Evolutionary conservation across 2,888 invertebrate species (phyloP).

Genomic region (Emmelina monodactyla): DNA sequence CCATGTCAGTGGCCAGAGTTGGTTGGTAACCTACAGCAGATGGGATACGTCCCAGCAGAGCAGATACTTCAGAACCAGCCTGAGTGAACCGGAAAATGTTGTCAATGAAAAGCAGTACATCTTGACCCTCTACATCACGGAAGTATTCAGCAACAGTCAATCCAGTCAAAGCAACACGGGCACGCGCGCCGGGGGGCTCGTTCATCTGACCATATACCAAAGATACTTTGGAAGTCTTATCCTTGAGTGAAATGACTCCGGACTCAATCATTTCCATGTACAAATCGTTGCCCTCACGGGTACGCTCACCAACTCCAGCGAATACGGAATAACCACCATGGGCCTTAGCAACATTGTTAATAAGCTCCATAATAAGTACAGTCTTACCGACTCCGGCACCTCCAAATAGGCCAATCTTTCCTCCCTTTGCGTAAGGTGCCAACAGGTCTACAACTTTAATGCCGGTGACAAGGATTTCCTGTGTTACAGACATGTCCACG

Average conservation of each 20-base stretch:
- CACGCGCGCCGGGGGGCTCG: slow-evolving; percentile 95
- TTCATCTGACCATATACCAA: slow-evolving; percentile 98
- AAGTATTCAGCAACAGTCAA: slow-evolving; percentile 95
- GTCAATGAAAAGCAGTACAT: slow-evolving; percentile 94
- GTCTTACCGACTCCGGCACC: slow-evolving; percentile 97
- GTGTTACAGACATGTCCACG: slow-evolving; percentile 90
- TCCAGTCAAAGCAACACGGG: slow-evolving; percentile 92
- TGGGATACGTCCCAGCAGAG: slow-evolving; percentile 93
- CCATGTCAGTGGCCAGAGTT: slow-evolving; percentile 96
- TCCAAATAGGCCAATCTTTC: slow-evolving; percentile 93
- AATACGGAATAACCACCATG: slow-evolving; percentile 98
- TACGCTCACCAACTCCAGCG: slow-evolving; percentile 94
- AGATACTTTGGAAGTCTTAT: slow-evolving; percentile 90
- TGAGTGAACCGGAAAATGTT: slow-evolving; percentile 96
- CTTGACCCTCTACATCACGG: slow-evolving; percentile 94
- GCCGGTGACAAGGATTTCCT: slow-evolving; percentile 91
- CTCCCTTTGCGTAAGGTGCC: slow-evolving; percentile 94
- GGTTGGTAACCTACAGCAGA: slow-evolving; percentile 97
- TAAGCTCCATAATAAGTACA: slow-evolving; percentile 95
- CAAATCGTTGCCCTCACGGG: slow-evolving; percentile 95
- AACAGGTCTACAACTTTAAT: slow-evolving; percentile 94
- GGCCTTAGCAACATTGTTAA: slow-evolving; percentile 95
- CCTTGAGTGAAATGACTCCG: slow-evolving; percentile 89
- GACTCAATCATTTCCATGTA: slow-evolving; percentile 97
- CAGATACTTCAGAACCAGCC: slow-evolving; percentile 90